Percentiles rank a stretch among this genome's conserved stretches.
These are phyloP conservation scores for Drosophila stalkeri DNA, from an alignment of 2,888 invertebrate species.

Conservation along the genomic window DNA sequence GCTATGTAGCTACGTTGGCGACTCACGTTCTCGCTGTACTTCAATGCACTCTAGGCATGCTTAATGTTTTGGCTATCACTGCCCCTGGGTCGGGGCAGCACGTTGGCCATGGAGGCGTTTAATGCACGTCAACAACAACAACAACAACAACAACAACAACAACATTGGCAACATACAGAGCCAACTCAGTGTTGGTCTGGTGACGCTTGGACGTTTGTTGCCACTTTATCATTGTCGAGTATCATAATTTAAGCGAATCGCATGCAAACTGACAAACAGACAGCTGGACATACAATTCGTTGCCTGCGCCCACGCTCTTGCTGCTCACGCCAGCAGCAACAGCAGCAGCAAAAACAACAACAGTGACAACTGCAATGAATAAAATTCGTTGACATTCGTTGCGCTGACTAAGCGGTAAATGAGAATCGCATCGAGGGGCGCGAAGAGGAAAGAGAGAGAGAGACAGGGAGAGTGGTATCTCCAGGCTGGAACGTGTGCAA, in stretches of 20 bases:
- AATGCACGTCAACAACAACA: slow-evolving; percentile 33
- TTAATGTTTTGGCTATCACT: slow-evolving; percentile 12
- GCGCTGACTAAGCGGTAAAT: slow-evolving; percentile 68
- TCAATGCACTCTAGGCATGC: slow-evolving; percentile 12
- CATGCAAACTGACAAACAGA: slow-evolving; percentile 40
- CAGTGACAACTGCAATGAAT: slow-evolving; percentile 60
- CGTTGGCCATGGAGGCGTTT: slow-evolving; percentile 51
- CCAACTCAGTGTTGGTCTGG: slow-evolving; percentile 51
- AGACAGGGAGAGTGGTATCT: not conserved
- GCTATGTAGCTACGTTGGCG: slow-evolving; percentile 1
- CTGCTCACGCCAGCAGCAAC: slow-evolving; percentile 37
- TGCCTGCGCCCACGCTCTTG: slow-evolving; percentile 63
- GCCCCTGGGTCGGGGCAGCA: slow-evolving; percentile 29
- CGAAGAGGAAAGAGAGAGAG: not conserved
- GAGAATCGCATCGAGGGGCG: not conserved
- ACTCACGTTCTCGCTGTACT: slow-evolving; percentile 23
- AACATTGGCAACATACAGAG: slow-evolving; percentile 25
- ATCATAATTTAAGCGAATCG: slow-evolving; percentile 78
- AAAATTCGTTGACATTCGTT: slow-evolving; percentile 74
- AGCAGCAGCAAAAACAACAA: slow-evolving; percentile 43
- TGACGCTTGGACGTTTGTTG: slow-evolving; percentile 78
- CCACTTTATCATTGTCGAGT: slow-evolving; percentile 75
- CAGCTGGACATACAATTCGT: slow-evolving; percentile 40
- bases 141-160: slow-evolving; percentile 13
- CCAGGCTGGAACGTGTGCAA: slow-evolving; percentile 56